A percentile compares a stretch with the other conserved stretches of the same genome.
Evolutionary conservation across 2,113 vertebrate species (phyloP).

Genomic region (Hyperoodon ampullatus): DNA sequence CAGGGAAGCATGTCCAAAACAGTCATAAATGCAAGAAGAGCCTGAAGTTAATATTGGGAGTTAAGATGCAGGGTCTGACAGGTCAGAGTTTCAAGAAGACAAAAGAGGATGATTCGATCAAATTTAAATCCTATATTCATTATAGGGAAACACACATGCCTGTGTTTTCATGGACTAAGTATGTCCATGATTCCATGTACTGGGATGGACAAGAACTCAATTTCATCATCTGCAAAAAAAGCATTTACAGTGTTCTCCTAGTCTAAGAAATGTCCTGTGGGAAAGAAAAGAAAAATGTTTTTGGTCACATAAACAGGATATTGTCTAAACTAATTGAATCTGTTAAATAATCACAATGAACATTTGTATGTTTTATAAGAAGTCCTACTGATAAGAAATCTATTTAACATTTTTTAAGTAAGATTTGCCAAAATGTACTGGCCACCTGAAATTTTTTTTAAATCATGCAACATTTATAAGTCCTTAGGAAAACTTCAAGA

Average conservation of each 20-base stretch:
- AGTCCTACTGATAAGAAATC: background rate
- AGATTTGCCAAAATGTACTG: background rate
- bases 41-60: background rate
- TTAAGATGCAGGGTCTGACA: background rate
- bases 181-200: background rate
- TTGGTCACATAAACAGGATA: constrained; percentile 13
- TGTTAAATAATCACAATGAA: constrained; percentile 13
- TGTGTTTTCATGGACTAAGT: background rate
- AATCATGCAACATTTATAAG: background rate
- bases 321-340: background rate
- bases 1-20: background rate
- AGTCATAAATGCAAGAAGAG: background rate
- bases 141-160: background rate
- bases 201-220: background rate
- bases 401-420: background rate
- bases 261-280: constrained; percentile 16
- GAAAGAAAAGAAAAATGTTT: background rate
- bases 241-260: background rate
- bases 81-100: background rate
- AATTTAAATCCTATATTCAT: background rate
- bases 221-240: background rate
- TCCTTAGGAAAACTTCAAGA: background rate
- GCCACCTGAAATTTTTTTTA: background rate
- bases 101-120: background rate
- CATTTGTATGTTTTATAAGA: constrained; percentile 36